Conservation (phyloP, 2,888 invertebrate genomes). For the Tiliacea aurago region DNA sequence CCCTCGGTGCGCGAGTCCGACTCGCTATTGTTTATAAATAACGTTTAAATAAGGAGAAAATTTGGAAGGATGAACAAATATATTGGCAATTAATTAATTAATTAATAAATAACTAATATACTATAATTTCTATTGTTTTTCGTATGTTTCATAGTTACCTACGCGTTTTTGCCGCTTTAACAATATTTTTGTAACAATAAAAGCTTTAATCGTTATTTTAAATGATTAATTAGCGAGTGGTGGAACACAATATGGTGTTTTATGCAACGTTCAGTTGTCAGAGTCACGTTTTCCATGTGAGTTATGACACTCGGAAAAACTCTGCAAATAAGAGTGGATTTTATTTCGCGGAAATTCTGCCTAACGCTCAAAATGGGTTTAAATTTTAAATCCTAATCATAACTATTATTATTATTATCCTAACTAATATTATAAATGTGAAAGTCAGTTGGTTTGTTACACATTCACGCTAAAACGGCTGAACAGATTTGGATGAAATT, state of each 20-base stretch:
- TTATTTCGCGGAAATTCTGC: slow-evolving; percentile 17
- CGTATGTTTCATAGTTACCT: not conserved
- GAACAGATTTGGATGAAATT: too few relatives aligned
- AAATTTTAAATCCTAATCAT: not conserved
- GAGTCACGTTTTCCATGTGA: slow-evolving; percentile 42
- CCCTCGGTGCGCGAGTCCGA: too few relatives aligned
- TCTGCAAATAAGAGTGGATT: slow-evolving; percentile 24
- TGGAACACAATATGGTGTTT: slow-evolving; percentile 39
- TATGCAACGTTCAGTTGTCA: slow-evolving; percentile 35
- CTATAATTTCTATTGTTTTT: not conserved
- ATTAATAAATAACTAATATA: too few relatives aligned
- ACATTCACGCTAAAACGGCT: too few relatives aligned
- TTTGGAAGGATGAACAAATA: too few relatives aligned
- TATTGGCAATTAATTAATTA: too few relatives aligned
- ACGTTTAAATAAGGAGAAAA: too few relatives aligned
- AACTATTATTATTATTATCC: too few relatives aligned
- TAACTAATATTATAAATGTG: too few relatives aligned
- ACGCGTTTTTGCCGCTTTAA: not conserved
- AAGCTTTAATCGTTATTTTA: slow-evolving; percentile 13
- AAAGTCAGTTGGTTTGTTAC: too few relatives aligned
- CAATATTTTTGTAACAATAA: not conserved
- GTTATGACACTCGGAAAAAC: slow-evolving; percentile 44
- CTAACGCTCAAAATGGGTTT: not conserved
- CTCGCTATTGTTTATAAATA: too few relatives aligned
- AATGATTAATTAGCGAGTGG: slow-evolving; percentile 43